These are phyloP conservation scores for Hozukius guyotensis DNA, from an alignment of 2,797 vertebrate species.

Conservation along the genomic window DNA sequence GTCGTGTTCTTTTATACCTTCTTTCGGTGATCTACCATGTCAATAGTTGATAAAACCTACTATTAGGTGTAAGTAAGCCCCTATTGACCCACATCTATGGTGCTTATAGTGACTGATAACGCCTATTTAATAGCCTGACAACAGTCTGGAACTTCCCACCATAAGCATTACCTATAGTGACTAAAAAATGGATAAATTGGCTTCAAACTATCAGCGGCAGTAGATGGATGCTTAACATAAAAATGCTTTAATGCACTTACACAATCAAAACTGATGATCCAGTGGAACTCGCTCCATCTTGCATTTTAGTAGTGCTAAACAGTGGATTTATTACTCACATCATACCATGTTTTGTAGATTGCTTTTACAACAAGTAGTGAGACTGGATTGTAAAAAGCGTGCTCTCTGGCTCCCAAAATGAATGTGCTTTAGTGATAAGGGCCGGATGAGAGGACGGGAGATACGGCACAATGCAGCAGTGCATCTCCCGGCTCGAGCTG, in stretches of 20 bases:
- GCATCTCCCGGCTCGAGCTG: slow-evolving; percentile 72
- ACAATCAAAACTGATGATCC: slow-evolving; percentile 64
- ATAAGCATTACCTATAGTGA: background rate
- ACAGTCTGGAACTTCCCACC: background rate
- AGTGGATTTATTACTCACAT: slow-evolving; percentile 48
- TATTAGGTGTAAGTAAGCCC: no score
- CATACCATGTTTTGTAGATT: slow-evolving; percentile 47
- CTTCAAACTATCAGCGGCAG: slow-evolving; percentile 3
- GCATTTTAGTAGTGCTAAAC: slow-evolving; percentile 61
- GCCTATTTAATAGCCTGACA: no score
- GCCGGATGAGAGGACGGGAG: slow-evolving; percentile 74
- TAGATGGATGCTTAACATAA: slow-evolving; percentile 25
- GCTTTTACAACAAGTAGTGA: slow-evolving; percentile 46
- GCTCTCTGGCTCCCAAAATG: slow-evolving; percentile 76
- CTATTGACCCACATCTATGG: no score
- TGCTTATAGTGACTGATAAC: no score
- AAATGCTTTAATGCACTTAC: slow-evolving; percentile 42
- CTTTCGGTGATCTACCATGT: no score
- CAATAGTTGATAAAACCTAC: no score
- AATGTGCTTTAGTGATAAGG: slow-evolving; percentile 82
- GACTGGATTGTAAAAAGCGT: slow-evolving; percentile 64
- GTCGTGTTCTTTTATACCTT: no score
- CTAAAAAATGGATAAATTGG: background rate
- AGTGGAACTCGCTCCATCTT: slow-evolving; percentile 28
- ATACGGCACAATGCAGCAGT: slow-evolving; percentile 73